These are phyloP conservation scores for Lacerta viridis DNA, from an alignment of 2,797 vertebrate species.

Conservation along the genomic window DNA sequence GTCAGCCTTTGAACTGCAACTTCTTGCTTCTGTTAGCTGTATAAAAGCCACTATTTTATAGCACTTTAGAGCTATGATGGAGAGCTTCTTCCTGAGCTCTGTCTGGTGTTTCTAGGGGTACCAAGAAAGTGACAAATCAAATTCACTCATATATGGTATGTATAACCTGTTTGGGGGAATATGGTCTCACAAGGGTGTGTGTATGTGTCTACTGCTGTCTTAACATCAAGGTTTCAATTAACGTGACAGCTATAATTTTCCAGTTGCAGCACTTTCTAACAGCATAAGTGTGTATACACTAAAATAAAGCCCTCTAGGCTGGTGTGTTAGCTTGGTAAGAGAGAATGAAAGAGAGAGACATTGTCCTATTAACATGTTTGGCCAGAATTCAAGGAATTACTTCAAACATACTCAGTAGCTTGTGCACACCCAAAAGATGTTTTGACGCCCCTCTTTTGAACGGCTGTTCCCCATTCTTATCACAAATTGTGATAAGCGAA, in stretches of 20 bases:
- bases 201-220: accelerated
- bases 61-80: conserved; percentile 65
- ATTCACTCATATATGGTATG: neutral
- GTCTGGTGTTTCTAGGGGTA: neutral
- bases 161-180: neutral
- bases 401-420: neutral
- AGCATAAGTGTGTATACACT: neutral
- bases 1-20: conserved; percentile 30
- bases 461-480: neutral
- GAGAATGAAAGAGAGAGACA: neutral
- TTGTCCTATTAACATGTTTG: neutral
- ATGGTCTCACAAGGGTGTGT: neutral
- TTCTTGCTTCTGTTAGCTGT: neutral
- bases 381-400: neutral
- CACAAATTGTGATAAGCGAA: no score
- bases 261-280: conserved; percentile 12
- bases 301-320: neutral
- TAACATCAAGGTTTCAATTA: accelerated
- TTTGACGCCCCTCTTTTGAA: neutral
- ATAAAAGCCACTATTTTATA: conserved; percentile 27
- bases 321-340: neutral
- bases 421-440: neutral
- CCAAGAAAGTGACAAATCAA: conserved; percentile 54
- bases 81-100: conserved; percentile 71
- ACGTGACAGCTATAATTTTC: neutral